Evolutionary conservation across 2,888 invertebrate genomes (phyloP), one percentile per base, ranked within the genome.

Genomic region (Villa cingulata): DNA sequence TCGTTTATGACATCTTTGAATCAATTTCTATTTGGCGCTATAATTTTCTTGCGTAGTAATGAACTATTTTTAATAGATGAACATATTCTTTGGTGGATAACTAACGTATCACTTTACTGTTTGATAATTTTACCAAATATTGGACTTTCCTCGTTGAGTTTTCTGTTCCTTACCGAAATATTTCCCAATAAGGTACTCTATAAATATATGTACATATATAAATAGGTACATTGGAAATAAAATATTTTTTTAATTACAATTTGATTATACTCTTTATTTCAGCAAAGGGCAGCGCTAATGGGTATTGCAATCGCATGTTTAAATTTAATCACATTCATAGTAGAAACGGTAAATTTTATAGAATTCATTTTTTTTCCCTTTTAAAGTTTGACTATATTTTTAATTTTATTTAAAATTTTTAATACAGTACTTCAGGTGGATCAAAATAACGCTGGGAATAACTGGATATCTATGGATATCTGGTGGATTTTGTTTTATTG

Each of bases 101-200:
- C 62, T 16, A 50, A 64, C 20, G 29, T 53, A 3, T 50, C 62
- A 19, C 49, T 66, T 2, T 51, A 55, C 0, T 27, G 51, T 2
- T 58, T 60, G 18, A 47, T 64, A 4, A 53, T 63, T 4, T 56
- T 61, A 17, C 58, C 62, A 0, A 61, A 58, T 49, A 53, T 63
- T 18, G 67, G 66, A 2, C 52, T 64, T 1, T 57, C 59, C 46
- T 61, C 67, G 0, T 45, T 66, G 45, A 58, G 62, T 0, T 58
- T 61, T 9, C 57, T 62, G 16, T 54, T 66, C 3, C 57, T 62
- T 34, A 54, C 56, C 4, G 66, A 67, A 50, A 56, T 63, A 5
- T 32, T 64, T 40, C 61, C 62, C 0, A 51, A 57, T 9, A 63
- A 62, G 58, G 65, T 66, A 48, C 48, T 46, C 2, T 4, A 2